Percentiles rank a stretch among this genome's conserved stretches.
These are phyloP conservation scores for Merluccius polli DNA, from an alignment of 2,797 vertebrate genomes.

Conservation along the genomic window DNA sequence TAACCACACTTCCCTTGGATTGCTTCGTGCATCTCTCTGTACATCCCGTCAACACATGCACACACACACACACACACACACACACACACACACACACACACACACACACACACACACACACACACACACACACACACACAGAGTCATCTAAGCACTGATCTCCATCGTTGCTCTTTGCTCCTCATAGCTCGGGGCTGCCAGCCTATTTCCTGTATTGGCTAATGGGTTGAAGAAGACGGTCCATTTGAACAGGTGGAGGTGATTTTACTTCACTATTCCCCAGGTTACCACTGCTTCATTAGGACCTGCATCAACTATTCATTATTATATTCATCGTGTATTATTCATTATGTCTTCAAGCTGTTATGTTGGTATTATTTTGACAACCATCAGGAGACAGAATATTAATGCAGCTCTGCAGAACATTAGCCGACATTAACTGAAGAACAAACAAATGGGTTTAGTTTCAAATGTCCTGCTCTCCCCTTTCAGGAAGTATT, in stretches of 20 bases:
- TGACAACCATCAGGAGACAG: background rate
- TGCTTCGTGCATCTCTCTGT: conserved; percentile 36
- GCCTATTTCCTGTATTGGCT: too few species aligned
- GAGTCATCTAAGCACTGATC: background rate
- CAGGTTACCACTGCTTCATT: too few species aligned
- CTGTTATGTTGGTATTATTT: background rate
- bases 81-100: background rate
- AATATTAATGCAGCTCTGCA: too few species aligned
- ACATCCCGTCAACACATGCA: conserved; percentile 15
- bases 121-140: too few species aligned
- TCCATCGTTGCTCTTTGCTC: background rate
- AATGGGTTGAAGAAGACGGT: too few species aligned
- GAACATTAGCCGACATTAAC: too few species aligned
- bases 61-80: background rate
- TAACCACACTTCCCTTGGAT: conserved; percentile 69
- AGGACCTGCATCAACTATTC: too few species aligned
- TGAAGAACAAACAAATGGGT: too few species aligned
- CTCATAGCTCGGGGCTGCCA: background rate
- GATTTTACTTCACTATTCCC: background rate
- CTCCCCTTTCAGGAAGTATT: too few species aligned
- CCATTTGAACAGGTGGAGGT: background rate
- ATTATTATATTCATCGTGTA: too few species aligned
- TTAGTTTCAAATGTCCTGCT: too few species aligned
- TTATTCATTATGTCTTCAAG: background rate
- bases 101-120: too few species aligned